Percentiles rank a stretch among this genome's conserved stretches.
Conservation (phyloP, 2,797 vertebrate species). For the Poecilia gillii region DNA sequence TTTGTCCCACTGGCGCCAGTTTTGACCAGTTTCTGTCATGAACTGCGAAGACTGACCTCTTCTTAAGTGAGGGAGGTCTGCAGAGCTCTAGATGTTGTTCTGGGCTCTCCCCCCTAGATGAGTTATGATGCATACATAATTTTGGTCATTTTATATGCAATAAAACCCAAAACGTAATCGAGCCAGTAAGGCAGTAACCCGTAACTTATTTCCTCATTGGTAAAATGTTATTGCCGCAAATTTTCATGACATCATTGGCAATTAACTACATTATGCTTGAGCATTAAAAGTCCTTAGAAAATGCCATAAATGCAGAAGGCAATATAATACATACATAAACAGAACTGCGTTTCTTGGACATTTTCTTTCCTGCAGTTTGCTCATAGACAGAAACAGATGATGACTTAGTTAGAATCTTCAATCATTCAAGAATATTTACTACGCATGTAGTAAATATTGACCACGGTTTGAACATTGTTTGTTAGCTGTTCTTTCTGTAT, state of each 20-base stretch:
- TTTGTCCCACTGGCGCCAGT: neutral
- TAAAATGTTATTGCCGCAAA: neutral
- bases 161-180: neutral
- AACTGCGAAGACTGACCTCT: neutral
- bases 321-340: neutral
- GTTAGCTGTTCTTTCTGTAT: neutral
- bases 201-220: neutral
- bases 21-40: neutral
- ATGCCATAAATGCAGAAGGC: neutral
- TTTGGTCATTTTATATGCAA: neutral
- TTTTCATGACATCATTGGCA: neutral
- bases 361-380: neutral
- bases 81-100: neutral
- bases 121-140: neutral
- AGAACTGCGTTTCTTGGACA: neutral
- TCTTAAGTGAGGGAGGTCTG: neutral
- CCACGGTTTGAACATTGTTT: neutral
- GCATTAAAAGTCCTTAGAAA: neutral
- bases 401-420: neutral
- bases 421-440: neutral
- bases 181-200: neutral
- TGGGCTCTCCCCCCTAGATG: neutral
- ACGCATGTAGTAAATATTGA: neutral
- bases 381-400: neutral
- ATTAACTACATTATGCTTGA: neutral